A percentile compares a stretch with the other conserved stretches of the same genome.
These are phyloP conservation scores for Misgurnus anguillicaudatus DNA, from an alignment of 2,113 vertebrate species.

Conservation along the genomic window DNA sequence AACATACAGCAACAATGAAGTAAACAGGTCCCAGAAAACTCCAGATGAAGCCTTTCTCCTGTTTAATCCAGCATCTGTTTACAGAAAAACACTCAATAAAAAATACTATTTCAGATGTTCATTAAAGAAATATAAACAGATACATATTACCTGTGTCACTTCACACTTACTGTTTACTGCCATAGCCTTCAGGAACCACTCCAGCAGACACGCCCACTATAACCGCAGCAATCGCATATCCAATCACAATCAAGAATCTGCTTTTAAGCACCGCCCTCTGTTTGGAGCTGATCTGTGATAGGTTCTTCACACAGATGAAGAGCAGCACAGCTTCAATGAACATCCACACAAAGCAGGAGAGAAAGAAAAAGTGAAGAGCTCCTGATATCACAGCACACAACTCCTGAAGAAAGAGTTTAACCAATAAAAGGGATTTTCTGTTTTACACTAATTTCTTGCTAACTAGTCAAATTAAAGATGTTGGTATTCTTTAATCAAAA, in stretches of 20 bases:
- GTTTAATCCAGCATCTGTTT: too few relatives aligned
- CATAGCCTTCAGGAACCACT: constrained; percentile 1
- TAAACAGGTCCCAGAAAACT: too few relatives aligned
- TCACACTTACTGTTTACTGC: neutral
- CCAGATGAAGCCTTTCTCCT: too few relatives aligned
- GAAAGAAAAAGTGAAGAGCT: constrained; percentile 71
- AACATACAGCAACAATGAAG: too few relatives aligned
- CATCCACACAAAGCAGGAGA: constrained; percentile 78
- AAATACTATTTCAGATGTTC: neutral
- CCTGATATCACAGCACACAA: constrained; percentile 67
- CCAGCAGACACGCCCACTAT: constrained; percentile 12
- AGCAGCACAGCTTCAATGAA: constrained; percentile 72
- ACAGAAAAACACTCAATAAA: neutral
- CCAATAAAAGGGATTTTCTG: too few relatives aligned
- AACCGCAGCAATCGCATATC: neutral
- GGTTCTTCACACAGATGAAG: constrained; percentile 66
- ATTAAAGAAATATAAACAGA: too few relatives aligned
- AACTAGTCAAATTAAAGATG: too few relatives aligned
- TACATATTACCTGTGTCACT: too few relatives aligned
- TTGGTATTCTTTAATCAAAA: too few relatives aligned
- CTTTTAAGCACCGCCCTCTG: neutral
- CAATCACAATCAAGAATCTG: constrained; percentile 20
- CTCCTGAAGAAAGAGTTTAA: constrained; percentile 40
- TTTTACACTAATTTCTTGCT: too few relatives aligned
- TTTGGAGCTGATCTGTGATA: constrained; percentile 1